Conservation (phyloP, 2,797 vertebrate species). For the Molossus alvarezi region DNA sequence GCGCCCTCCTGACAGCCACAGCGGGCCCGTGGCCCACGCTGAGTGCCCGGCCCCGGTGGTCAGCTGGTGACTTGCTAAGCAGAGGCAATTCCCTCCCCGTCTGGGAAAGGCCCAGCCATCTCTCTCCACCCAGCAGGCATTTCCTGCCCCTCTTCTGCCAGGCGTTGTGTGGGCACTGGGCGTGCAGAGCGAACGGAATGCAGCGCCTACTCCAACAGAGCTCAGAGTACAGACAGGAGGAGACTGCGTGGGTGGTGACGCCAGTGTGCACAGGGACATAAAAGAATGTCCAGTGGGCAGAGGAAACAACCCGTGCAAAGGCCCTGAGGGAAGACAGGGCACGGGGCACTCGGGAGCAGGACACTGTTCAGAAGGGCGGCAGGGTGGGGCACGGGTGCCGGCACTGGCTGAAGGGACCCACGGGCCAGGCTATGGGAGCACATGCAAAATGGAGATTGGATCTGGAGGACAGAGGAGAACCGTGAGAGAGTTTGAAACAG, state of each 20-base stretch:
- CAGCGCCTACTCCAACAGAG: fast-evolving
- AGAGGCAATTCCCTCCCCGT: fast-evolving
- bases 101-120: fast-evolving
- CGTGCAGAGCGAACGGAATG: fast-evolving
- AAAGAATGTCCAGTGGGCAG: background rate
- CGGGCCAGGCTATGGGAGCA: fast-evolving
- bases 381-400: fast-evolving
- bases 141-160: background rate
- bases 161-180: background rate
- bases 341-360: too few species aligned
- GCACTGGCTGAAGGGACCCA: fast-evolving
- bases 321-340: background rate
- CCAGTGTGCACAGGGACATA: fast-evolving
- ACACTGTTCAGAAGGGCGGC: too few species aligned
- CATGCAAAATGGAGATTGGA: background rate
- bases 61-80: fast-evolving
- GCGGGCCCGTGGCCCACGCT: fast-evolving
- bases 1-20: fast-evolving
- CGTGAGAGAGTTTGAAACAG: background rate
- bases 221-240: background rate
- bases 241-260: fast-evolving
- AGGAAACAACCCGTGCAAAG: background rate
- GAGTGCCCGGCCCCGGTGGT: background rate
- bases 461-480: fast-evolving
- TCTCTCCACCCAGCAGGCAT: fast-evolving